Evolutionary conservation across 1,140 invertebrate genomes (phyloP).

Genomic region (Drosophila pallidifrons): DNA sequence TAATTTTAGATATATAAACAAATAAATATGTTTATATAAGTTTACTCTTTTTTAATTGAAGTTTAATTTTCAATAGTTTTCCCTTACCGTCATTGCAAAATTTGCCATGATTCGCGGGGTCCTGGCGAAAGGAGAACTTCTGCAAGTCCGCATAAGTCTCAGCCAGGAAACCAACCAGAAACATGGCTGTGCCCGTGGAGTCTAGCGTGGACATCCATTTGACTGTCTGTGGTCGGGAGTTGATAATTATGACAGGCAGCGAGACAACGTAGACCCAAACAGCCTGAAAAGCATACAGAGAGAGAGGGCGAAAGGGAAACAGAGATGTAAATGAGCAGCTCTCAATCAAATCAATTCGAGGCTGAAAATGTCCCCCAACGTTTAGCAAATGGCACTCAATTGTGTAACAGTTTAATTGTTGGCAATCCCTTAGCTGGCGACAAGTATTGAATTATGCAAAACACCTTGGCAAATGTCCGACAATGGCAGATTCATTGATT

Average conservation of each 20-base stretch:
- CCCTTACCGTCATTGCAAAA: constrained; percentile 94
- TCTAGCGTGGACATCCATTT: constrained; percentile 94
- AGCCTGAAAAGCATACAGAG: constrained; percentile 87
- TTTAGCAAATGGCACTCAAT: constrained; percentile 54
- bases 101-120: constrained; percentile 94
- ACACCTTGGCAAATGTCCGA: constrained; percentile 59
- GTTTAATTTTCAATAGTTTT: background rate
- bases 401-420: constrained; percentile 69
- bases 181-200: constrained; percentile 93
- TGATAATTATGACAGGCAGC: constrained; percentile 95
- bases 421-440: constrained; percentile 34
- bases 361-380: constrained; percentile 17
- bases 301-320: background rate
- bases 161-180: constrained; percentile 92
- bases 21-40: too few species aligned
- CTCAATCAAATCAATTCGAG: constrained; percentile 19
- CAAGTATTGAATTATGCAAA: constrained; percentile 71
- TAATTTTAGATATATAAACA: too few species aligned
- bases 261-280: constrained; percentile 97
- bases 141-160: constrained; percentile 96
- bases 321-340: background rate
- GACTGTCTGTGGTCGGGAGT: constrained; percentile 91
- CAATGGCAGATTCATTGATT: constrained; percentile 69
- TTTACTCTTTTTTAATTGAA: background rate
- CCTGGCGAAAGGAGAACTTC: constrained; percentile 95